Evolutionary conservation across 35 echinoderm and acorn worm genomes (phyloP).

Genomic region (Amphiura filiformis): DNA sequence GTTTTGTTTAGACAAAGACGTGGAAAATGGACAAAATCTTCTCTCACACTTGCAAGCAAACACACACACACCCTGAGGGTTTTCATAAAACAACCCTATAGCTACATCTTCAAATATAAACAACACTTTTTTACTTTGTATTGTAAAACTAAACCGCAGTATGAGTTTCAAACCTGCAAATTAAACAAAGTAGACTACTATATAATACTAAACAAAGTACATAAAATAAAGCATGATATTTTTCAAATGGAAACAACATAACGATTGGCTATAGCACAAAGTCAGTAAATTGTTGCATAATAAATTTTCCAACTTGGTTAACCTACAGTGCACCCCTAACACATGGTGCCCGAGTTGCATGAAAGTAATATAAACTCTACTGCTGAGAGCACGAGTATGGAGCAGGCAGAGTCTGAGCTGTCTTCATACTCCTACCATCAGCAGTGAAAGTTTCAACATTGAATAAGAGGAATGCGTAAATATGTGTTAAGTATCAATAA

Average conservation of each 20-base stretch:
- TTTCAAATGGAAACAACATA: neutral
- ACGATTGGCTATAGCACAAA: neutral
- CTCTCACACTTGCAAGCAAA: neutral
- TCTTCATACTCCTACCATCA: too few relatives aligned
- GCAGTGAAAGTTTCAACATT: neutral
- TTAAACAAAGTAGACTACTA: neutral
- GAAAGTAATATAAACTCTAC: neutral
- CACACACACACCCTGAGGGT: slow-evolving; percentile 4
- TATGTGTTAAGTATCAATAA: slow-evolving; percentile 3
- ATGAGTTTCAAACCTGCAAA: slow-evolving; percentile 1
- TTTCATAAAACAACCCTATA: neutral
- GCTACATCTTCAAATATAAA: neutral
- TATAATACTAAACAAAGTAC: neutral
- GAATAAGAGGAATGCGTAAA: slow-evolving; percentile 3
- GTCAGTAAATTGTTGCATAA: neutral
- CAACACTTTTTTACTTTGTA: neutral
- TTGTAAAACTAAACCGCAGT: neutral
- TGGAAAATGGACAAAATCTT: neutral
- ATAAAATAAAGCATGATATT: slow-evolving; percentile 12
- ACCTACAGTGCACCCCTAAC: neutral
- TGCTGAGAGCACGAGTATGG: neutral
- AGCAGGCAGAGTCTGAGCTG: neutral
- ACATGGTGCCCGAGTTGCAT: neutral
- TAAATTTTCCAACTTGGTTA: neutral
- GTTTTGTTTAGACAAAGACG: neutral